Base-by-base conservation (phyloP, 2,113 vertebrate genomes). In the Silurus glanis region DNA sequence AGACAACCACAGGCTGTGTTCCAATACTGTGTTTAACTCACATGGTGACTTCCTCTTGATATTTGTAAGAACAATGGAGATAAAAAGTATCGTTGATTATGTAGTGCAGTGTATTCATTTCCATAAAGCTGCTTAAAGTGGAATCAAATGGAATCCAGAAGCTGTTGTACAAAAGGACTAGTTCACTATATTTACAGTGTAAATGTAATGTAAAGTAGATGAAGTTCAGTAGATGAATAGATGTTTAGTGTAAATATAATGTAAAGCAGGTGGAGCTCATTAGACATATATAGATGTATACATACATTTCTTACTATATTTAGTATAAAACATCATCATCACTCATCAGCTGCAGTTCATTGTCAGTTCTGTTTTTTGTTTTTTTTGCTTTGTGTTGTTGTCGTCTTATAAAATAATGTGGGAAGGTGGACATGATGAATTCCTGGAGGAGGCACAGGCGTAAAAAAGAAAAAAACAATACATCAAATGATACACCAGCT, bases 371-470 rank as follows among this genome's bases (percentile, higher is more conserved):
- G 25, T 53, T 58, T 16, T 4, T 37, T 45, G 79, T 49, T 9
- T 74, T 9, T 71, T 61, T 61, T 61, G 56, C n/a, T 62, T 66
- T 28, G 12, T 49, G 12, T 51, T 25, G 49, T 71, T 66, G 80
- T 2, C 71, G 61, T 71, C 25, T 71, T 58, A 7, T 76, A 62
- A 23, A 16, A 49, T 51, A n/a, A 58, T 16, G 4, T 53, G 51
- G 47, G n/a, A 72, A 83, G 71, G 80, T 53, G 59, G 80, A 62
- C 5, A 16, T 76, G 74, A 76, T 53, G 74, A 53, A 75, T n/a
- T 75, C 45, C 10, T 75, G 49, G 21, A 75, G 21, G 49, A 75
- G 19, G 21, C 17, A 51, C 45, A 53, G 14, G 19, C 3, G 10
- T 1, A 5, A n/a, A 49, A 47, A 74, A 23, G 51, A 5, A n/a